Evolutionary conservation across 1,140 invertebrate genomes (phyloP).

Genomic region (Eupeodes corollae): DNA sequence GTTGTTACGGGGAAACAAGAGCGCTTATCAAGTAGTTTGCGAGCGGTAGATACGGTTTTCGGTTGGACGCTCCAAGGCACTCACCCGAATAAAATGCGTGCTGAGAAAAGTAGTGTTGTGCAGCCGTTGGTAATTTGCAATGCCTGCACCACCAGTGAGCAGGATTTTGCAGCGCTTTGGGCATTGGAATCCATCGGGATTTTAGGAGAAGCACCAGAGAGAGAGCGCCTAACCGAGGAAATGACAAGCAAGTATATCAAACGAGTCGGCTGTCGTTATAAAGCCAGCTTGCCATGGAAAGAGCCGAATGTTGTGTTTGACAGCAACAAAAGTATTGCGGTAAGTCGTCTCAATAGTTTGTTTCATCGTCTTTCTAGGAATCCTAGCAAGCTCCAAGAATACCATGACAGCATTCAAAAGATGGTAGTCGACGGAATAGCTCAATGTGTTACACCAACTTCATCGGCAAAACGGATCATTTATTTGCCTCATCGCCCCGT

Average conservation of each 20-base stretch:
- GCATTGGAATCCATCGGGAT: constrained; percentile 1
- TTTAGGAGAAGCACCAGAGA: background rate
- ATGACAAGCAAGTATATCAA: background rate
- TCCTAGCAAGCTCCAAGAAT: background rate
- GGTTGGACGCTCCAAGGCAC: constrained; percentile 2
- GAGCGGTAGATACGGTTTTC: background rate
- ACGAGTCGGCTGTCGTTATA: background rate
- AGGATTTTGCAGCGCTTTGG: background rate
- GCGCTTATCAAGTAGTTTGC: background rate
- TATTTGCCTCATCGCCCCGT: too few relatives aligned
- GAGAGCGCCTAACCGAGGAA: background rate
- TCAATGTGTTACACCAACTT: too few relatives aligned
- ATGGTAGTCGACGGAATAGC: background rate
- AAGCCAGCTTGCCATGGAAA: background rate
- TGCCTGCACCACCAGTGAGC: background rate
- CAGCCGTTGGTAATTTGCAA: background rate
- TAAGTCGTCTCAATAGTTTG: background rate
- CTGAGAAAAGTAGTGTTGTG: background rate
- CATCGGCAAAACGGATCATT: background rate
- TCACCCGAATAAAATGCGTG: too few relatives aligned
- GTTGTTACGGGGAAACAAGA: background rate
- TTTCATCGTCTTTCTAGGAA: background rate
- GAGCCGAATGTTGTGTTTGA: background rate
- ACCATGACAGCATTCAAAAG: background rate
- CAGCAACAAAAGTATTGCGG: background rate